These are phyloP conservation scores for Hydrophis major DNA, from an alignment of 2,797 vertebrate species.

Conservation along the genomic window DNA sequence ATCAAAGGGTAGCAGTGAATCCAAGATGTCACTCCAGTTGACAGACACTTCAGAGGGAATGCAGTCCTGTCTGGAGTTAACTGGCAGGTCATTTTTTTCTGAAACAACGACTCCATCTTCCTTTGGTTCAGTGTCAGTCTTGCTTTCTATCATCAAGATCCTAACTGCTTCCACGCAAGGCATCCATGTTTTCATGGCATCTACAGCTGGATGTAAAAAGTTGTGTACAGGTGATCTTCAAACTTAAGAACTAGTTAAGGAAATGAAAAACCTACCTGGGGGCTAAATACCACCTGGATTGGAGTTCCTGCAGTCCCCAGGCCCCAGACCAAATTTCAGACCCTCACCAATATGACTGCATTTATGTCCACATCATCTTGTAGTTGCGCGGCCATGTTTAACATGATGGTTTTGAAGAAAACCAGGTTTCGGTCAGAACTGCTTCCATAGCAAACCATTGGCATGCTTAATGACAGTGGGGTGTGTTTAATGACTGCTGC, in stretches of 20 bases:
- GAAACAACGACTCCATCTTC: neutral
- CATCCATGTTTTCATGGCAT: neutral
- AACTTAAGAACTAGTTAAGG: neutral
- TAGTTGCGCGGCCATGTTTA: too few species aligned
- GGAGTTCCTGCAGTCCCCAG: too few species aligned
- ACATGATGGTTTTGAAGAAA: too few species aligned
- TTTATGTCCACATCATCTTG: too few species aligned
- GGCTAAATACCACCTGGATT: too few species aligned
- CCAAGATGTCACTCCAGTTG: neutral
- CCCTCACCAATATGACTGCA: too few species aligned
- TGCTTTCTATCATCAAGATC: neutral
- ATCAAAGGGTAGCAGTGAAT: neutral
- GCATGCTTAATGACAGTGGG: neutral
- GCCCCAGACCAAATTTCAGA: too few species aligned
- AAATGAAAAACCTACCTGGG: too few species aligned
- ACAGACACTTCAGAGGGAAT: neutral
- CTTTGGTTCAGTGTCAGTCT: neutral
- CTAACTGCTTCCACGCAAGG: neutral
- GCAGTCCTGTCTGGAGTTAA: neutral
- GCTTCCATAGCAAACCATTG: too few species aligned
- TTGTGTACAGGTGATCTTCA: neutral
- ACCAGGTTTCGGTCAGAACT: too few species aligned
- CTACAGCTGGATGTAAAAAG: neutral
- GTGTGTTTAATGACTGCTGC: too few species aligned
- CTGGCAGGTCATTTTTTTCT: neutral